Percentiles rank a stretch among this genome's conserved stretches.
Evolutionary conservation across 2,113 vertebrate species (phyloP).

Genomic region (Petromus typicus): DNA sequence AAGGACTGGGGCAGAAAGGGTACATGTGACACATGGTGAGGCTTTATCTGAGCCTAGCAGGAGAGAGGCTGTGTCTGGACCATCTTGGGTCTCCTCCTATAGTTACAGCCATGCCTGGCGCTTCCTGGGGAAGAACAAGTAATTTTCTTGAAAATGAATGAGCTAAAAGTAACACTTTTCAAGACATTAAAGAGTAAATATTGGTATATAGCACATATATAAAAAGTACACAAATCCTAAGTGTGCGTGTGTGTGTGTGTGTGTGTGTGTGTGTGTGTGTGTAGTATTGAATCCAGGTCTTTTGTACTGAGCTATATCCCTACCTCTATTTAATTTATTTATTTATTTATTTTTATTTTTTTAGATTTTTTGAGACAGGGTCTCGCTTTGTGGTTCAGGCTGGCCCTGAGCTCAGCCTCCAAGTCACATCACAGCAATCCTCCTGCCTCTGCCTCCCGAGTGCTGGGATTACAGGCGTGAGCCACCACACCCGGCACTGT

Average conservation of each 20-base stretch:
- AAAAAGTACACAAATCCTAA: background rate
- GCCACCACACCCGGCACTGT: no score
- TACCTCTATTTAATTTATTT: no score
- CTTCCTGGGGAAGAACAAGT: background rate
- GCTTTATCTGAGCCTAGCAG: background rate
- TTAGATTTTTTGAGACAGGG: no score
- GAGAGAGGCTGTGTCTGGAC: background rate
- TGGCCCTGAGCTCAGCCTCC: no score
- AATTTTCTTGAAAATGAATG: background rate
- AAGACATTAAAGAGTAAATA: background rate
- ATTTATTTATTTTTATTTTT: no score
- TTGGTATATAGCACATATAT: background rate
- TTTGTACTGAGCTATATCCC: background rate
- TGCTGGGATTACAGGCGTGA: no score
- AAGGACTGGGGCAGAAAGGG: background rate
- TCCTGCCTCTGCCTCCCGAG: no score
- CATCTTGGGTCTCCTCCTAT: background rate
- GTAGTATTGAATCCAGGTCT: background rate
- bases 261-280: background rate
- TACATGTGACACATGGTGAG: no score
- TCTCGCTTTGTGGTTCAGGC: no score
- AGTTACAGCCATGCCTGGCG: background rate
- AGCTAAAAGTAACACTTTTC: background rate
- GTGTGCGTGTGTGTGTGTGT: background rate
- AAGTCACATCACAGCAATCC: no score